Evolutionary conservation across 2,113 vertebrate genomes (phyloP), one percentile per base, ranked within the genome.

Genomic region (Nanorana parkeri): DNA sequence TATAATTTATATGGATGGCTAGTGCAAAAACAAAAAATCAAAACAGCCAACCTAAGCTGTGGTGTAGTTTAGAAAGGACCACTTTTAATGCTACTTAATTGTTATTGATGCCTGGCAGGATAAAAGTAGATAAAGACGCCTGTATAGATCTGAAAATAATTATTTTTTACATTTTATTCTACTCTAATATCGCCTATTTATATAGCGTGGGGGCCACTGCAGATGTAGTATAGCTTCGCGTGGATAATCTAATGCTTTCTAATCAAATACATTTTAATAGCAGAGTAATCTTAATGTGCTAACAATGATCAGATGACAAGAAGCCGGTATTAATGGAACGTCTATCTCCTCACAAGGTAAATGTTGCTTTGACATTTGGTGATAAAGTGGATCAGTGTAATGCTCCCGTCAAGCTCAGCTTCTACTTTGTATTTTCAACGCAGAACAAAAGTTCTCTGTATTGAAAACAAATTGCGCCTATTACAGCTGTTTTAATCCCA

Each of bases 401-500:
- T 67, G 51, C 67, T 26, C 52, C 63, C 65, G 26, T 58, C 75
- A 77, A 76, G 55, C n/a, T 58, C 65, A 67, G 47, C 69, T 82
- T 75, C 71, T 67, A 58, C 63, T 67, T 66, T 67, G 60, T 77
- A 54, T 78, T 78, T 55, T 56, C 76, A 55, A 54, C 24, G 17
- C 67, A 67, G 76, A 66, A 67, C 69, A 56, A 67, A 74, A 21
- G 47, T 81, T 81, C 63, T 74, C 69, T 81, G 86, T 80, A 75
- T 89, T 83, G 82, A 84, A 87, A 78, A 88, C 85, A 64, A 79
- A 78, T 84, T 85, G 65, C 28, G 54, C 63, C 88, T 88, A 69
- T 74, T 87, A 76, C 41, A 77, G 78, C 87, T 88, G 26, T 87
- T 65, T 83, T 79, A 89, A 91, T 91, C 88, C 86, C 88, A 81